Base-by-base conservation (phyloP, 2,888 invertebrate genomes). In the Amiota minor region DNA sequence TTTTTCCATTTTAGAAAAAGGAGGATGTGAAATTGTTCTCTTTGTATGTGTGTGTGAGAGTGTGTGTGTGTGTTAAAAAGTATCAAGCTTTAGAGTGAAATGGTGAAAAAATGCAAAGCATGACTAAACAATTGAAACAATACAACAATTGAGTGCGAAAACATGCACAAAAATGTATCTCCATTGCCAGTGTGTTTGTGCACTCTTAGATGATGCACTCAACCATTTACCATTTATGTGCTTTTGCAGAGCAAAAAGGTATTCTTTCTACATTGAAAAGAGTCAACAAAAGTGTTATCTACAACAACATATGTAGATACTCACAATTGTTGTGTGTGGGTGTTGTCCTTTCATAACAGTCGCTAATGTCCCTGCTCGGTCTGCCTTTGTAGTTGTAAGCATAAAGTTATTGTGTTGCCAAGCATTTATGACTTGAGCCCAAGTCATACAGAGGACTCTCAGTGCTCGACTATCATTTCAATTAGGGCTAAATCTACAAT, bases 341-440 rank as follows among this genome's bases (percentile, higher is more conserved):
- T 55, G 75, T 56, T 69, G 70, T 74, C 55, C 71, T 75, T 77
- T 81, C 76, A 84, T 77, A 78, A 75, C 78, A 81, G 85, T 75
- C 83, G 83, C 83, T 83, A 83, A 83, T 83, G 85, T 82, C 79
- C 84, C 85, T 83, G 83, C 81, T 83, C 83, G 80, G 79, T 83
- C 83, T 83, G 83, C 82, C 84, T 84, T 81, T 62, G 23, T 35
- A 2, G 3, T 12, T 62, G 45, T 14, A 12, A 2, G 45, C 35
- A 12, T 62, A 12, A n/a, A n/a, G 53, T 53, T 53, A n/a, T 2
- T 62, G 45, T 62, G 12, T 59, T 20, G 59, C 10, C 53, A n/a
- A 9, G 53, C 53, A 53, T 53, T 53, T n/a, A 35, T 35, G 35
- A 35, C 35, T 35, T 35, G 6, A 35, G 6, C 6, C 35, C 6